These are phyloP conservation scores for Conus betulinus DNA, from an alignment of 1,140 invertebrate genomes.

Conservation along the genomic window DNA sequence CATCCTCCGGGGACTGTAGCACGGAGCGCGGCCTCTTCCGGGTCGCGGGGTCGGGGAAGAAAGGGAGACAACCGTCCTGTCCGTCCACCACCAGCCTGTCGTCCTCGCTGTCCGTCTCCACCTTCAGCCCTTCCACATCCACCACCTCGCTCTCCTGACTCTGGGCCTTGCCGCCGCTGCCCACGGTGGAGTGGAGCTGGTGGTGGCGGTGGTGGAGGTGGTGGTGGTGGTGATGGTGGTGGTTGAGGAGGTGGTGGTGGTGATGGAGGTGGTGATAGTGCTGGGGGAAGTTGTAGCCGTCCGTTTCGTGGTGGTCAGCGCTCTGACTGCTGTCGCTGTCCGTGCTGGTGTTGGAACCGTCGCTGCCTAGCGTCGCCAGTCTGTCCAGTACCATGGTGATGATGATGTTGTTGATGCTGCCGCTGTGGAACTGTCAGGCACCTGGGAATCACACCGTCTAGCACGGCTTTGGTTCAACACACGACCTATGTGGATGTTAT, in stretches of 20 bases:
- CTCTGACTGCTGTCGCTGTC: slow-evolving; percentile 35
- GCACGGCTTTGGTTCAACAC: no score
- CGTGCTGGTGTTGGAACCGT: slow-evolving; percentile 26
- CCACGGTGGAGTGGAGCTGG: not conserved
- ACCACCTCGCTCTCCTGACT: not conserved
- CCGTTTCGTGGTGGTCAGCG: not conserved
- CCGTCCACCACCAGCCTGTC: slow-evolving; percentile 26
- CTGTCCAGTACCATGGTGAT: slow-evolving; percentile 11
- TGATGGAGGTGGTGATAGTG: slow-evolving; percentile 10
- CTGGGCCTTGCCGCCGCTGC: no score
- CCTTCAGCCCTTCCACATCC: slow-evolving; percentile 21
- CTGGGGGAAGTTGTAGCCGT: slow-evolving; percentile 18
- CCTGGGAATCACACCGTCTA: no score
- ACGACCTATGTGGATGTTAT: no score
- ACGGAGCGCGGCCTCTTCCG: slow-evolving; percentile 1
- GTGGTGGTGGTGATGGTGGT: slow-evolving; percentile 6
- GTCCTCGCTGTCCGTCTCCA: slow-evolving; percentile 34
- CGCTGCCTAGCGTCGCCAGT: slow-evolving; percentile 17
- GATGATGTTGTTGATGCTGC: no score
- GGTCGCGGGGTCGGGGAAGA: not conserved
- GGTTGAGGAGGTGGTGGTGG: slow-evolving; percentile 17
- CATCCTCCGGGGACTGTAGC: not conserved
- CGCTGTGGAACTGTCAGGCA: no score
- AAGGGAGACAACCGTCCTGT: not conserved
- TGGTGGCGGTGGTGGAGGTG: not conserved